These are phyloP conservation scores for Xanthia icteritia DNA, from an alignment of 2,888 invertebrate species.

Conservation along the genomic window DNA sequence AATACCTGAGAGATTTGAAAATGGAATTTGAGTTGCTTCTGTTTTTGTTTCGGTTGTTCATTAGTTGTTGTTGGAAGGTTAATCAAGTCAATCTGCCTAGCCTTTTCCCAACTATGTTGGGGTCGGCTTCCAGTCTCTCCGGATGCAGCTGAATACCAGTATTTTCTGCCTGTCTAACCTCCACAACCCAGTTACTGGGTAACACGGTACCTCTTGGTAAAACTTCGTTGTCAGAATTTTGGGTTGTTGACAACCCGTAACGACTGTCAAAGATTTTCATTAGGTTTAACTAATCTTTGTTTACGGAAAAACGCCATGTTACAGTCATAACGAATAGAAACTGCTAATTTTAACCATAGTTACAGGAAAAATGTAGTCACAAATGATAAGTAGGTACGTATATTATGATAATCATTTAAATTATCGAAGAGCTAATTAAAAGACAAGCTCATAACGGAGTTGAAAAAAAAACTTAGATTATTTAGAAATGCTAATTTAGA, in stretches of 20 bases:
- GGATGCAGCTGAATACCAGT: not conserved
- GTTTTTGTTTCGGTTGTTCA: conserved; percentile 12
- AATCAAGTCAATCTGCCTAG: not conserved
- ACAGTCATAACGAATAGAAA: not conserved
- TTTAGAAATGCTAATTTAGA: not conserved
- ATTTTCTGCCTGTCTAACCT: not conserved
- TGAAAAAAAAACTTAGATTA: too few species aligned
- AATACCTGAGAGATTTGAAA: conserved; percentile 35
- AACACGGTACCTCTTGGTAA: not conserved
- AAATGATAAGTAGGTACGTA: not conserved
- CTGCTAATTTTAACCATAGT: not conserved
- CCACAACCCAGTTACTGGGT: not conserved
- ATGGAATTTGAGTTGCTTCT: conserved; percentile 39
- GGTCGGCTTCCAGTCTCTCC: not conserved
- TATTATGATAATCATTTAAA: too few species aligned
- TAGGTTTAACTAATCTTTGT: not conserved
- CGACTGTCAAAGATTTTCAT: not conserved
- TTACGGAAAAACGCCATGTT: not conserved
- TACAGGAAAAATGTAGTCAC: not conserved
- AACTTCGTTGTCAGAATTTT: not conserved
- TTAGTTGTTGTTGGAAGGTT: not conserved
- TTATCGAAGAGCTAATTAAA: not conserved
- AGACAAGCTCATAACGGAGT: too few species aligned
- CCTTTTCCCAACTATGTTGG: not conserved
- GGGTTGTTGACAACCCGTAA: not conserved